These are phyloP conservation scores for Cyphomyrmex costatus DNA, from an alignment of 1,140 invertebrate species.

Conservation along the genomic window DNA sequence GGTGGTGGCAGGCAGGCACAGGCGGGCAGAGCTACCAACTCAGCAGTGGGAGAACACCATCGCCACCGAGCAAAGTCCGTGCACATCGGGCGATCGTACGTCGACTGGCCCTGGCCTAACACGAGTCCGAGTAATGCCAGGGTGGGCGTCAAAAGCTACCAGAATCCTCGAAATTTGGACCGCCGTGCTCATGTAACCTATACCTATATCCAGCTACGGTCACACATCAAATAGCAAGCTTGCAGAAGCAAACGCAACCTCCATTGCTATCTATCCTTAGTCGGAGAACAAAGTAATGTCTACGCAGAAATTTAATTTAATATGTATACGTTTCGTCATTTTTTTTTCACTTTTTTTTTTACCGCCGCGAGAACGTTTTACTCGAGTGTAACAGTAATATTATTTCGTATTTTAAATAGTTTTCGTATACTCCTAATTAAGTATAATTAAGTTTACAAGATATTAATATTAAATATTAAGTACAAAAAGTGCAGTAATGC, in stretches of 20 bases:
- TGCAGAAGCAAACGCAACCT: slow-evolving; percentile 29
- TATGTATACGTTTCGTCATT: slow-evolving; percentile 35
- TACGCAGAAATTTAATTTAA: slow-evolving; percentile 35
- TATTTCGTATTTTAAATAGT: neutral
- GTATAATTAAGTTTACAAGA: neutral
- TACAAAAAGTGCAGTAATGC: neutral
- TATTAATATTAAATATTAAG: neutral
- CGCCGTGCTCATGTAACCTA: slow-evolving; percentile 69
- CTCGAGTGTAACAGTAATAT: neutral
- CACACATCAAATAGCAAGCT: slow-evolving; percentile 60
- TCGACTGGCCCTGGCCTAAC: slow-evolving; percentile 77
- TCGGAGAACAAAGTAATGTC: slow-evolving; percentile 45
- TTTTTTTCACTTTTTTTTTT: slow-evolving; percentile 32
- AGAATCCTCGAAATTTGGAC: slow-evolving; percentile 76
- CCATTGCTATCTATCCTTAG: slow-evolving; percentile 44
- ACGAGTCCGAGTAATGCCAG: slow-evolving; percentile 74
- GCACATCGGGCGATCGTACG: slow-evolving; percentile 77
- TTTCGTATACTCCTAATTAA: slow-evolving; percentile 14
- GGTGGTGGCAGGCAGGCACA: slow-evolving; percentile 89
- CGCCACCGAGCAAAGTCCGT: slow-evolving; percentile 84
- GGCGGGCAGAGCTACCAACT: slow-evolving; percentile 87
- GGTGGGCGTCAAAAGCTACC: slow-evolving; percentile 76
- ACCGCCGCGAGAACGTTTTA: neutral
- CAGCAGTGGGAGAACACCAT: slow-evolving; percentile 82
- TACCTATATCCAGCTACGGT: slow-evolving; percentile 62